Conservation (phyloP, 2,888 invertebrate genomes). For the Stenodema calcarata region DNA sequence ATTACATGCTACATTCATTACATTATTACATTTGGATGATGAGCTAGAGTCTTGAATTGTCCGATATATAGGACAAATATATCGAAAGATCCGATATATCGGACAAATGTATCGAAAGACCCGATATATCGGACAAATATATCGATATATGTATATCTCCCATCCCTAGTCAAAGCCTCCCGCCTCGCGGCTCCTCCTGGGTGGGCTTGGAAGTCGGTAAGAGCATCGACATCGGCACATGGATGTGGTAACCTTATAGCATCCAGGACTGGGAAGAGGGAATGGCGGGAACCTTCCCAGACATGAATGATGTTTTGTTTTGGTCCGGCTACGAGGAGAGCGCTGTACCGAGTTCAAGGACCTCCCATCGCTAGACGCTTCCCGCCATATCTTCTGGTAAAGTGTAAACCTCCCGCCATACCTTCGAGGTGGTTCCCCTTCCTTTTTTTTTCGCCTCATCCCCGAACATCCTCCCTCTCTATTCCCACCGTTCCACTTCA, state of each 20-base stretch:
- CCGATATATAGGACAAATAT: too few species aligned
- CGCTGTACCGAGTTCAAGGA: background rate
- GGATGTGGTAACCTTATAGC: background rate
- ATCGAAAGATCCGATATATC: too few species aligned
- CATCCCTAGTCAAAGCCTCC: background rate
- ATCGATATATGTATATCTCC: too few species aligned
- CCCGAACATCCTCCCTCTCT: background rate
- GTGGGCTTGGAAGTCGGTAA: background rate
- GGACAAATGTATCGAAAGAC: too few species aligned
- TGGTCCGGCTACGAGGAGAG: constrained; percentile 7
- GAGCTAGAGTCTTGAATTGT: too few species aligned
- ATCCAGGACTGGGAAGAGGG: background rate
- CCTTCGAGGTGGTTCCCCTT: background rate
- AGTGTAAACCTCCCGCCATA: constrained; percentile 5
- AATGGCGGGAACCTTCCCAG: constrained; percentile 9
- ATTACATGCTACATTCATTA: too few species aligned
- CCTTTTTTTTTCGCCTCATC: background rate
- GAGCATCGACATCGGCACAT: background rate
- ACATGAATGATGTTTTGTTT: constrained; percentile 37
- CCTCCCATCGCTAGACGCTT: constrained; percentile 1
- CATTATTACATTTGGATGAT: too few species aligned
- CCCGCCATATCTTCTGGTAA: background rate
- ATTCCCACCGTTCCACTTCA: background rate
- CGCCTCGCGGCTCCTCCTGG: background rate
- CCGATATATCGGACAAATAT: too few species aligned